Evolutionary conservation across 1,140 invertebrate species (phyloP).

Genomic region (Wasmannia auropunctata): DNA sequence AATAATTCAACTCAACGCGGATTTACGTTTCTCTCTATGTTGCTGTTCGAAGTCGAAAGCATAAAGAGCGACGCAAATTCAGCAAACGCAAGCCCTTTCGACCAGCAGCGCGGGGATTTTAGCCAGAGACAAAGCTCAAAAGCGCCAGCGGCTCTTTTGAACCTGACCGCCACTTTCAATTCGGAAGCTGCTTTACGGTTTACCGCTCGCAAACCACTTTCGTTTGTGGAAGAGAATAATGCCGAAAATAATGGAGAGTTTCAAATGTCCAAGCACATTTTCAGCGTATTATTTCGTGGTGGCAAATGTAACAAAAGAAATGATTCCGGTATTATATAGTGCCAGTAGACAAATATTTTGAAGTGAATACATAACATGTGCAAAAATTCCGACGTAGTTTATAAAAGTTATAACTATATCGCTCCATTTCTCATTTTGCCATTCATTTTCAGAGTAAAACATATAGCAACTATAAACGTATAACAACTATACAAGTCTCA

Average conservation of each 20-base stretch:
- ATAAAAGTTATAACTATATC: not conserved
- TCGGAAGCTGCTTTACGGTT: slow-evolving; percentile 52
- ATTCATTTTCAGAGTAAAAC: too few species aligned
- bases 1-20: not conserved
- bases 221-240: slow-evolving; percentile 28
- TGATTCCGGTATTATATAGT: not conserved
- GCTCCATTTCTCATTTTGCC: not conserved
- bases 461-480: too few species aligned
- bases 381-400: not conserved
- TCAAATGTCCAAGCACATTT: not conserved
- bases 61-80: slow-evolving; percentile 32
- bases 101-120: slow-evolving; percentile 29
- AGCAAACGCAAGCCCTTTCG: slow-evolving; percentile 24
- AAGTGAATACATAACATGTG: not conserved
- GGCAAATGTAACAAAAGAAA: not conserved
- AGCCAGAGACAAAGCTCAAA: slow-evolving; percentile 46
- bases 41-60: not conserved
- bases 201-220: slow-evolving; percentile 18
- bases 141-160: slow-evolving; percentile 28
- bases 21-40: not conserved
- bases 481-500: too few species aligned
- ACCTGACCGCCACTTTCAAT: slow-evolving; percentile 42
- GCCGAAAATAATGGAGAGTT: slow-evolving; percentile 31
- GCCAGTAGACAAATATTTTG: not conserved
- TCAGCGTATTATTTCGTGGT: not conserved